phyloP scores from a whole-genome alignment of 2,797 vertebrate genomes.

The Eulemur coronatus region DNA sequence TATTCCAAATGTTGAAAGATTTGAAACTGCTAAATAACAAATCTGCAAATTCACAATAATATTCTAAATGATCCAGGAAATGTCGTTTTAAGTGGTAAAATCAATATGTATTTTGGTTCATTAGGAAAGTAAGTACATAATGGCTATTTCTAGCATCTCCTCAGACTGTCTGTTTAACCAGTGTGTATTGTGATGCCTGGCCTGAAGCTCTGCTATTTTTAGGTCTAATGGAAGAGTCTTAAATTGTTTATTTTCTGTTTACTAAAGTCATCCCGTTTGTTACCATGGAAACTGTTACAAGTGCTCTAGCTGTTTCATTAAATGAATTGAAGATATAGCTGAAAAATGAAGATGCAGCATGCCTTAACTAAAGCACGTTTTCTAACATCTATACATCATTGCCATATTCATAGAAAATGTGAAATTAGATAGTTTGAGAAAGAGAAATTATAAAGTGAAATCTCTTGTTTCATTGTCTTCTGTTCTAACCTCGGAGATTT shows the following conservation, averaged over 20 bases:
- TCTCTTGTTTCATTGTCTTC: background rate
- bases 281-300: constrained; percentile 87
- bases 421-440: background rate
- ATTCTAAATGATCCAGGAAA: constrained; percentile 63
- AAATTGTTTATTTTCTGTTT: constrained; percentile 91
- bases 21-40: constrained; percentile 44
- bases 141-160: constrained; percentile 77
- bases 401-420: background rate
- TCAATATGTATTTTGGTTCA: constrained; percentile 78
- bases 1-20: constrained; percentile 42
- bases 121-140: constrained; percentile 73
- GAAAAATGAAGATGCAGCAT: constrained; percentile 72
- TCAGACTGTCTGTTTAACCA: constrained; percentile 80
- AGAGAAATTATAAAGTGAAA: constrained; percentile 32
- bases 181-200: constrained; percentile 79
- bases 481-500: background rate
- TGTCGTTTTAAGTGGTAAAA: constrained; percentile 67
- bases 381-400: constrained; percentile 25
- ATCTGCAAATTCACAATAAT: constrained; percentile 24
- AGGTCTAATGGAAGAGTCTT: constrained; percentile 84
- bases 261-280: constrained; percentile 87
- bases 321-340: constrained; percentile 82
- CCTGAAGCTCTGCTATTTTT: constrained; percentile 88
- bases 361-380: constrained; percentile 54
- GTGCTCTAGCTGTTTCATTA: constrained; percentile 85